Evolutionary conservation across 2,797 vertebrate species (phyloP), one percentile per base, ranked within the genome.

Genomic region (Chaetophractus vellerosus): DNA sequence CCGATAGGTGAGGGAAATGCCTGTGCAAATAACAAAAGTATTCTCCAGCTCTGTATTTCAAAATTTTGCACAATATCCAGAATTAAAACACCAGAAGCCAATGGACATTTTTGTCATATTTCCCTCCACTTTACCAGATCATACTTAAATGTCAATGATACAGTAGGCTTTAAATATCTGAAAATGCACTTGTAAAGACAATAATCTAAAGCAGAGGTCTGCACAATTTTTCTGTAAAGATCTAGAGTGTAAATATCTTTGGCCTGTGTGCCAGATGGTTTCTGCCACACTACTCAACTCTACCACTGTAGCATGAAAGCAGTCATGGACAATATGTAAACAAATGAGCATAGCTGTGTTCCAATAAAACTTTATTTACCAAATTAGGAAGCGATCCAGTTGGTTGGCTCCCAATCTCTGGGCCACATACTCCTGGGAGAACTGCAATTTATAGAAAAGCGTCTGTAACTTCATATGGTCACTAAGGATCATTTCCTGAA

Each of bases 351-450:
- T 80, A 86, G 84, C 90, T 90, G 23, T 45, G 24, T 90, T 94
- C 81, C 93, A 97, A 91, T 86, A 96, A 97, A 94, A 94, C 81
- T 97, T 97, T 96, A 96, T 94, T 95, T 94, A 92, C 89, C 78
- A 84, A 93, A 91, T 28, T 83, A 88, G 45, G n/a, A 6, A 6
- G 45, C 84, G 64, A 90, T 76, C 26, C 28, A 41, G 69, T 75
- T 15, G 10, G 12, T 78, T 64, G 64, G 71, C 33, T 83, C 50
- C 24, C n/a, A 61, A 36, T 66, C n/a, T 82, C 57, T 19, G 4
- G 19, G 24, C 63, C 55, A 69, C 28, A 71, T 0, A 57, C 5
- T 92, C 59, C 5, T 88, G 16, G 19, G 18, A 24, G 28, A 64
- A 79, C 38, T 93, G 52, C n/a, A 92, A 91, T 79, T 92, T 68